Evolutionary conservation across 2,113 vertebrate species (phyloP), one percentile per base, ranked within the genome.

Genomic region (Cichladusa arquata): DNA sequence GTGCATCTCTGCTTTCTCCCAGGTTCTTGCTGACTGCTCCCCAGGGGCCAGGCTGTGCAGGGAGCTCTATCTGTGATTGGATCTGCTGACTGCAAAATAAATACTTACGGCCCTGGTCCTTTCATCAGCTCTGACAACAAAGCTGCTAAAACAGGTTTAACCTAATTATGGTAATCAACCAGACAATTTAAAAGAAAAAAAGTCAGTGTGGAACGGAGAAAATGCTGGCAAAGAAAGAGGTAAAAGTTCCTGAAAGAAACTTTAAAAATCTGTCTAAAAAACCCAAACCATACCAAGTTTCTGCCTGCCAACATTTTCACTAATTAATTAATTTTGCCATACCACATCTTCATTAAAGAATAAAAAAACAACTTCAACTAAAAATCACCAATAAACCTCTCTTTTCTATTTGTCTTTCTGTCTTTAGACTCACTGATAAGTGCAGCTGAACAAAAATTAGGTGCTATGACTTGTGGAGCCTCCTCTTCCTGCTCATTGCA

Each of bases 61-160:
- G 64, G 42, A 84, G 23, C 15, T 15, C 5, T 38, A 79, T 71
- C 87, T 85, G 78, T 1, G 56, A 71, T 1, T 48, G 69, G 16
- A 85, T 95, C 84, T 91, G 61, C 61, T 84, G 77, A 89, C 69
- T 71, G 3, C 9, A 57, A 81, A 84, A 58, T 54, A 81, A 86
- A 58, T 54, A 58, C 2, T 2, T 61, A 1, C 6, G 57, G 23
- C 42, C 50, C 1, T 14, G 19, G 26, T 71, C 51, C 56, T 87
- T 92, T 62, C 77, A 67, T 56, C 44, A 89, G 33, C 36, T 34
- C 73, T 86, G 64, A 84, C 69, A 94, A 87, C 44, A 92, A 71
- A 89, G 64, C 40, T 76, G 70, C 81, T 91, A 67, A 67, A 95
- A 28, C 70, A 90, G 65, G 33, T 91, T 94, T 76, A 79, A 85